These are phyloP conservation scores for Heliconius melpomene DNA, from an alignment of 1,140 invertebrate species.

Conservation along the genomic window DNA sequence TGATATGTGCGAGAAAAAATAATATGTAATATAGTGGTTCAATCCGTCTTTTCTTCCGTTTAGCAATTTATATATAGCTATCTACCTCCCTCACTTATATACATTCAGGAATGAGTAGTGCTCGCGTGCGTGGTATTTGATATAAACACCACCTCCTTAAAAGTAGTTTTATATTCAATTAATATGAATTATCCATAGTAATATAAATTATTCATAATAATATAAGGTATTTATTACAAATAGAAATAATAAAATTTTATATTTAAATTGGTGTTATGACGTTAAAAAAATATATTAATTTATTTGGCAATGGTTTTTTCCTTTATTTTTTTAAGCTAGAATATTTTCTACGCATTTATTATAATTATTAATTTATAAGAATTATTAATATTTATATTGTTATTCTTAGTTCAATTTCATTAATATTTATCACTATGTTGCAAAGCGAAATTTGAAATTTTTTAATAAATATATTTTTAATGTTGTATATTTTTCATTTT, in stretches of 20 bases:
- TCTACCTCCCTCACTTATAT: neutral
- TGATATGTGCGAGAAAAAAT: no score
- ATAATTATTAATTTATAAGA: no score
- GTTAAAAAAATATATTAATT: neutral
- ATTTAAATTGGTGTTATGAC: conserved; percentile 2
- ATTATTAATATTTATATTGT: no score
- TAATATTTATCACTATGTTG: neutral
- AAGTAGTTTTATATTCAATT: conserved; percentile 1
- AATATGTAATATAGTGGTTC: neutral
- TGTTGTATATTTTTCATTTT: neutral
- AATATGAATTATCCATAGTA: conserved; percentile 5
- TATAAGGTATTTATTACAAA: neutral
- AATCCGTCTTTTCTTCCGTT: neutral
- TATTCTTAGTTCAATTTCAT: neutral
- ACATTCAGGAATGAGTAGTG: conserved; percentile 16
- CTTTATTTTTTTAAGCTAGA: neutral
- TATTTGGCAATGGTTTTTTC: neutral
- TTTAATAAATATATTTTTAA: neutral
- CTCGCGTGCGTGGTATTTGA: conserved; percentile 26
- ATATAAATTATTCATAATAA: neutral
- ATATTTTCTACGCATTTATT: neutral
- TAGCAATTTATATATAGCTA: neutral
- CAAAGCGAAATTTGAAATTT: conserved; percentile 7
- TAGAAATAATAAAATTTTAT: neutral
- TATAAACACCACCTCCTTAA: conserved; percentile 35